A percentile compares a stretch with the other conserved stretches of the same genome.
Conservation (phyloP, 2,797 vertebrate genomes). For the Pagetopsis macropterus region DNA sequence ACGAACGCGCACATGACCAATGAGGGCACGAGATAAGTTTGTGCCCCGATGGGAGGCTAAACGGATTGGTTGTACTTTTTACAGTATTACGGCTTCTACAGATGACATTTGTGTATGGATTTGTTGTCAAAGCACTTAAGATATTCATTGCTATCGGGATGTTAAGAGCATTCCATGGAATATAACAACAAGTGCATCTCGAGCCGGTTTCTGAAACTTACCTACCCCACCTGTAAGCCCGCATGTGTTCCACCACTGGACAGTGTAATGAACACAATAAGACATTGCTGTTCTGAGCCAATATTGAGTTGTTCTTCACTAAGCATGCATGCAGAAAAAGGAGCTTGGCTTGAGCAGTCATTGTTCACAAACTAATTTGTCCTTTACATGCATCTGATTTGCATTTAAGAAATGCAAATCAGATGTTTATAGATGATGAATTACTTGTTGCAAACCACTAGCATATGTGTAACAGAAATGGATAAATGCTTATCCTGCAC, state of each 20-base stretch:
- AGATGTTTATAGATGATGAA: slow-evolving; percentile 61
- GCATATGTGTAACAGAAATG: slow-evolving; percentile 40
- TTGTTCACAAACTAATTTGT: slow-evolving; percentile 34
- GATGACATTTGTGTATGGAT: no score
- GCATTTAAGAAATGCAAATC: slow-evolving; percentile 58
- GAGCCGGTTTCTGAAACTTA: no score
- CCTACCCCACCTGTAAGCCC: not conserved
- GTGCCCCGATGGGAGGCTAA: no score
- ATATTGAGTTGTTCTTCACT: not conserved
- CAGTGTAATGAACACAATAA: not conserved
- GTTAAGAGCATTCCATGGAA: no score
- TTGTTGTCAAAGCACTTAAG: no score
- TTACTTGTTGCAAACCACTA: slow-evolving; percentile 31
- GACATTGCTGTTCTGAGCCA: not conserved
- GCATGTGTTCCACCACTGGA: not conserved
- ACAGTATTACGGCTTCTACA: no score
- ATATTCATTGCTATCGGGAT: no score
- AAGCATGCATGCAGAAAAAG: slow-evolving; percentile 5
- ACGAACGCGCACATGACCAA: no score
- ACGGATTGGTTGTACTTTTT: no score
- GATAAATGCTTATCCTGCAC: slow-evolving; percentile 15
- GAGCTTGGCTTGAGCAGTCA: slow-evolving; percentile 8
- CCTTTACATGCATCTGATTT: slow-evolving; percentile 40
- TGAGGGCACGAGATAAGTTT: no score
- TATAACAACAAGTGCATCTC: no score